Conservation (phyloP, 2,888 invertebrate genomes). For the Ophion ventricosus region DNA sequence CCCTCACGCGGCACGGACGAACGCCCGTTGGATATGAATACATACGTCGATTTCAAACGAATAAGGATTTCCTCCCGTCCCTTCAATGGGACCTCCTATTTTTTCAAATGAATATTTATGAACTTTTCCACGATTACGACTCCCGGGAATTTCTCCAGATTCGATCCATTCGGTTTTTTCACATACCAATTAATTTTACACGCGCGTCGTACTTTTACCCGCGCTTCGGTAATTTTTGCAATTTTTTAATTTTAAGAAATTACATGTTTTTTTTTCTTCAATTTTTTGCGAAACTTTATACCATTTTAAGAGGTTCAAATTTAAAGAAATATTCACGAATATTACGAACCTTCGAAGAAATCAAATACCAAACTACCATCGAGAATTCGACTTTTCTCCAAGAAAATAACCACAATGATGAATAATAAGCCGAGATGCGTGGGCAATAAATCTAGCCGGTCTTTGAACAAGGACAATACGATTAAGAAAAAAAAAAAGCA, state of each 20-base stretch:
- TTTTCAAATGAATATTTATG: constrained; percentile 5
- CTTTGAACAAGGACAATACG: neutral
- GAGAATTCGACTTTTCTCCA: neutral
- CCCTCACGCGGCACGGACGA: constrained; percentile 30
- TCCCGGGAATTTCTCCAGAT: neutral
- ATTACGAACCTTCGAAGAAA: neutral
- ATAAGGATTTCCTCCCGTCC: neutral
- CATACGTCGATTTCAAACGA: constrained; percentile 42
- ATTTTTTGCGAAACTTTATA: neutral
- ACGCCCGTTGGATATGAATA: constrained; percentile 40
- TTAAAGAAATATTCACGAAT: no score
- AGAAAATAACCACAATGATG: neutral
- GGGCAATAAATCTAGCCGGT: neutral
- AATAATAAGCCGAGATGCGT: neutral
- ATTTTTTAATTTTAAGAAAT: neutral
- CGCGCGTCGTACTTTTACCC: neutral
- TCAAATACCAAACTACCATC: neutral
- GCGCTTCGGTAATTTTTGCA: neutral
- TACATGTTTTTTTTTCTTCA: neutral
- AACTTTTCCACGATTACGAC: neutral
- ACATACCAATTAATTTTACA: neutral
- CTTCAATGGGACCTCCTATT: neutral
- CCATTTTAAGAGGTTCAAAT: no score
- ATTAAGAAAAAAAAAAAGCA: neutral
- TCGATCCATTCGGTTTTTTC: neutral